These are phyloP conservation scores for Neoascia interrupta DNA, from an alignment of 2,888 invertebrate species.

Conservation along the genomic window DNA sequence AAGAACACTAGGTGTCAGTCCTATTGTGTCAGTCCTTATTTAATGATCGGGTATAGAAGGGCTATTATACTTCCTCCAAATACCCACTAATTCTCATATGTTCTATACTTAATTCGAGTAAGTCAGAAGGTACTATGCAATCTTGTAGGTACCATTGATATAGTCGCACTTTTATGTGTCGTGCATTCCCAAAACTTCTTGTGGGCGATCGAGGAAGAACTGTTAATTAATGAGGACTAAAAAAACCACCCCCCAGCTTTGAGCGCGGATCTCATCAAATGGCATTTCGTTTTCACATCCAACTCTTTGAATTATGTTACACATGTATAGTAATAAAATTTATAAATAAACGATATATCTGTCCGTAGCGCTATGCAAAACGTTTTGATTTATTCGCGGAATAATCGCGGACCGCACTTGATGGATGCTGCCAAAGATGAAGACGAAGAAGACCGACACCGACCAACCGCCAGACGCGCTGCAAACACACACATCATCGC, in stretches of 20 bases:
- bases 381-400: conserved; percentile 68
- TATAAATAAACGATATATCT: conserved; percentile 67
- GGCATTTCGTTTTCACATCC: conserved; percentile 53
- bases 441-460: conserved; percentile 41
- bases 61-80: too few relatives aligned
- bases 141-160: too few relatives aligned
- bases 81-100: too few relatives aligned
- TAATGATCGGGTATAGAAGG: too few relatives aligned
- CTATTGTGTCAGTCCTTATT: too few relatives aligned
- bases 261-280: conserved; percentile 64
- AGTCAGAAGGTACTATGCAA: too few relatives aligned
- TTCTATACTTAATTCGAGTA: too few relatives aligned
- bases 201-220: conserved; percentile 44
- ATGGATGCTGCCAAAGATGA: conserved; percentile 67
- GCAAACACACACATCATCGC: not conserved
- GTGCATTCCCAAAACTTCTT: too few relatives aligned
- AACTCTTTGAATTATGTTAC: conserved; percentile 66
- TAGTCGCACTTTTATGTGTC: too few relatives aligned
- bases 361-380: conserved; percentile 61
- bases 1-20: too few relatives aligned
- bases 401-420: conserved; percentile 68
- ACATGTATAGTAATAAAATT: conserved; percentile 67
- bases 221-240: conserved; percentile 48
- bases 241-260: conserved; percentile 17
- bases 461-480: conserved; percentile 36